Conservation (phyloP, 2,113 vertebrate genomes). For the Arothron firmamentum region DNA sequence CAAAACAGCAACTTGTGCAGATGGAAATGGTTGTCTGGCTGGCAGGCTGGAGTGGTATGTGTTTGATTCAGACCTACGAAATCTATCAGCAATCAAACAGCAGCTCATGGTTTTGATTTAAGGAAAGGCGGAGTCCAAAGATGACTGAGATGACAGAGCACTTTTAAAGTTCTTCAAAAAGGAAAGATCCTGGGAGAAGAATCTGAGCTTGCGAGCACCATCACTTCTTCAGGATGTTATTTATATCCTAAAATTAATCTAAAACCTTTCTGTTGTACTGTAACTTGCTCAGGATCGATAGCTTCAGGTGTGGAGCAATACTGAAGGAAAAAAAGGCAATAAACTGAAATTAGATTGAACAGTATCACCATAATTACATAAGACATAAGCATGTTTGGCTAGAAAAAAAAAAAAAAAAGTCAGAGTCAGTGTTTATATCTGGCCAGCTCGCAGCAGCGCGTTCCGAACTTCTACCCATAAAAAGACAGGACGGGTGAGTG, state of each 20-base stretch:
- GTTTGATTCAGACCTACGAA: slow-evolving; percentile 31
- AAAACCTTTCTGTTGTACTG: slow-evolving; percentile 2
- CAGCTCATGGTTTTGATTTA: slow-evolving; percentile 45
- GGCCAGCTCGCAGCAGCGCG: slow-evolving; percentile 45
- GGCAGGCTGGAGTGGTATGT: slow-evolving; percentile 14
- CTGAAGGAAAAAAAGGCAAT: too few species aligned
- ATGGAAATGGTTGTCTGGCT: slow-evolving; percentile 6
- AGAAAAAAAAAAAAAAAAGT: background rate
- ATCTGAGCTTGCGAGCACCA: slow-evolving; percentile 14
- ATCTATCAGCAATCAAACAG: slow-evolving; percentile 32
- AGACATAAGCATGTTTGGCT: too few species aligned
- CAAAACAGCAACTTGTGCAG: slow-evolving; percentile 10
- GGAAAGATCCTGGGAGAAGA: slow-evolving; percentile 24
- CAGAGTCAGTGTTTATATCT: slow-evolving; percentile 44
- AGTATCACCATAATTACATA: too few species aligned
- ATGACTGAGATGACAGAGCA: slow-evolving; percentile 60
- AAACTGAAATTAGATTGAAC: too few species aligned
- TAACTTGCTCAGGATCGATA: background rate
- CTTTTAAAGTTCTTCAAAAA: slow-evolving; percentile 52
- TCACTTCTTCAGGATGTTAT: slow-evolving; percentile 13
- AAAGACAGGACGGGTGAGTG: slow-evolving; percentile 58
- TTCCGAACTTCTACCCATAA: slow-evolving; percentile 49
- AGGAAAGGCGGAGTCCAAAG: slow-evolving; percentile 46
- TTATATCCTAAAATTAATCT: slow-evolving; percentile 16
- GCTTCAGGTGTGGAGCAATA: too few species aligned